Conservation (phyloP, 1,140 invertebrate genomes). For the Aphelinus certus region DNA sequence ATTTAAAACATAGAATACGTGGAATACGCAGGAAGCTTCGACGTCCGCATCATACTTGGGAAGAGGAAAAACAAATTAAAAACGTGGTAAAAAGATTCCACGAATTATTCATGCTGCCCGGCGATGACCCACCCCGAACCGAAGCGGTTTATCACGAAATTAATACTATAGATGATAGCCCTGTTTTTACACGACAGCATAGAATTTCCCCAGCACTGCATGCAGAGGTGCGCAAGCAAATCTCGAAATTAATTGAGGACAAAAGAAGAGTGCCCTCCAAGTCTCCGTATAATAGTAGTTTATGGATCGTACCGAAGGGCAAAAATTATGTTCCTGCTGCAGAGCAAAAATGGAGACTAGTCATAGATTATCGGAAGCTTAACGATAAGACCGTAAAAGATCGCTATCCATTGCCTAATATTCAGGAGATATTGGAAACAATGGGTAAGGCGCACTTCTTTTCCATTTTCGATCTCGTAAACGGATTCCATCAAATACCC, state of each 20-base stretch:
- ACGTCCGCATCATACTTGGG: no score
- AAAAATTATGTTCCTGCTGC: slow-evolving; percentile 55
- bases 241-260: slow-evolving; percentile 40
- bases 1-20: no score
- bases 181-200: no score
- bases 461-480: slow-evolving; percentile 32
- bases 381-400: slow-evolving; percentile 42
- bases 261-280: slow-evolving; percentile 50
- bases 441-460: slow-evolving; percentile 36
- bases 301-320: slow-evolving; percentile 49
- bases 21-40: no score
- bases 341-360: slow-evolving; percentile 46
- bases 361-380: slow-evolving; percentile 42
- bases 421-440: slow-evolving; percentile 39
- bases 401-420: slow-evolving; percentile 39
- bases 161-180: no score
- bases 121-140: no score
- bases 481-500: slow-evolving; percentile 66
- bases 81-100: no score
- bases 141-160: no score
- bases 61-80: no score
- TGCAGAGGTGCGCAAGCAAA: slow-evolving; percentile 15
- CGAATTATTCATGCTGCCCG: no score
- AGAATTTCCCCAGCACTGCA: not conserved
- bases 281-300: slow-evolving; percentile 50